Base-by-base conservation (phyloP, 2,797 vertebrate species). In the Lycodopsis pacificus region DNA sequence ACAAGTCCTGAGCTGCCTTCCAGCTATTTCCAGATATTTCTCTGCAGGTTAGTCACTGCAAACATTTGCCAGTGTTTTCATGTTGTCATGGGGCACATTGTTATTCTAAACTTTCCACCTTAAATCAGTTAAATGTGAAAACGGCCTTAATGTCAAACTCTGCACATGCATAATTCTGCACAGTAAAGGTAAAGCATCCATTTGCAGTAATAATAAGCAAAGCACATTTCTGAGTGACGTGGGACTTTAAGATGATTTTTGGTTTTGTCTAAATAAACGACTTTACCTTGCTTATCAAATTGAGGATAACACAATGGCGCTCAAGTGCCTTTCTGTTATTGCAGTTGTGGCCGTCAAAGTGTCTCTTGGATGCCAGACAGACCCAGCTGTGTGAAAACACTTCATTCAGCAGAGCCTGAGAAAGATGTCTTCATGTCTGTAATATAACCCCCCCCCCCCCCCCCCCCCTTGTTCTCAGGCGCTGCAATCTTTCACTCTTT, bases 401-500 rank as follows among this genome's bases (percentile, higher is more conserved):
- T 83, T 81, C 68, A 76, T 84, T 71, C 71, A 79, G 80, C 69
- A 74, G 69, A 65, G 80, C 61, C 80, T 70, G 49, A 80, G 79
- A 83, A 81, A 73, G 84, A 90, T 82, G 80, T 82, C 88, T 82
- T 90, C 79, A 82, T 87, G 86, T 90, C 77, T 83, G 71, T 82
- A 68, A 86, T 70, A 90, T 73, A 79, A 89, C 81, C 25, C 25
- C 25, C 25, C 25, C 25, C 25, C 2, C 25, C 25, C 27, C 27
- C 27, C 27, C 27, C 27, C 27, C 3, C 27, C 27, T 84, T 85
- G 88, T 93, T 92, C 91, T 91, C 92, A 93, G 88, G 82, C 82
- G 76, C 87, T 85, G 72, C 88, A 93, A 93, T 94, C 92, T 89
- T 65, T 67, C 78, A 5, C 5, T 65, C 86, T 84, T 93, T 92